phyloP scores from a whole-genome alignment of 2,113 vertebrate species.

The Pheucticus melanocephalus region DNA sequence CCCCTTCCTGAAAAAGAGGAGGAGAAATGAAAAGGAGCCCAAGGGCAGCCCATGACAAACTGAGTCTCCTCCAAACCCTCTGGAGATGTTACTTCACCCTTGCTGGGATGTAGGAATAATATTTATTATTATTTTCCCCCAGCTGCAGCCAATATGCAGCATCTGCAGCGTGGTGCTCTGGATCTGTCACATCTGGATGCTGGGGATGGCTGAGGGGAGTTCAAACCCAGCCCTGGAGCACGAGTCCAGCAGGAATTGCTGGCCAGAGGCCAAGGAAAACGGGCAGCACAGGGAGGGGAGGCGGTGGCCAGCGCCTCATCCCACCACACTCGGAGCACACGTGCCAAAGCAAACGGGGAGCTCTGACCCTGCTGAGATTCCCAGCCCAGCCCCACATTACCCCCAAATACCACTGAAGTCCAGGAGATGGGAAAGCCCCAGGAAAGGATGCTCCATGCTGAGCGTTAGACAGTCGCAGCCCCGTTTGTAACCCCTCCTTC shows the following conservation, averaged over 20 bases:
- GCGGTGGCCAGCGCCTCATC: neutral
- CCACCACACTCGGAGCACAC: rapidly evolving
- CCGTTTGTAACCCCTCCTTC: neutral
- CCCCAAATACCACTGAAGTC: neutral
- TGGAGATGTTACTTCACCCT: neutral
- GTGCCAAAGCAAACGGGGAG: conserved; percentile 28
- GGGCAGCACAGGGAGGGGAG: rapidly evolving
- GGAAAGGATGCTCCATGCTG: neutral
- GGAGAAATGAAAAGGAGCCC: neutral
- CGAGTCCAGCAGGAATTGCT: neutral
- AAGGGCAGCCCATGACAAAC: neutral
- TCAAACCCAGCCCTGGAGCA: neutral
- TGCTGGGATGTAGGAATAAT: neutral
- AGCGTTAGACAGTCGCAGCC: neutral
- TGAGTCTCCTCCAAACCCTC: neutral
- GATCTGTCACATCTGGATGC: neutral
- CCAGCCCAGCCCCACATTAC: neutral
- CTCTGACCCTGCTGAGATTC: neutral
- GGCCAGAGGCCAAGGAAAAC: neutral
- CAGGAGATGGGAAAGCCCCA: neutral
- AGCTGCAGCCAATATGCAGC: conserved; percentile 23
- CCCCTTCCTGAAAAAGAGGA: neutral
- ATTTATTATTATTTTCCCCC: neutral
- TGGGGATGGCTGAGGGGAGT: neutral
- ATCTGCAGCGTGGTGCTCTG: neutral